Percentiles rank a stretch among this genome's conserved stretches.
These are phyloP conservation scores for Drosophila teissieri DNA, from an alignment of 1,140 invertebrate species.

Conservation along the genomic window DNA sequence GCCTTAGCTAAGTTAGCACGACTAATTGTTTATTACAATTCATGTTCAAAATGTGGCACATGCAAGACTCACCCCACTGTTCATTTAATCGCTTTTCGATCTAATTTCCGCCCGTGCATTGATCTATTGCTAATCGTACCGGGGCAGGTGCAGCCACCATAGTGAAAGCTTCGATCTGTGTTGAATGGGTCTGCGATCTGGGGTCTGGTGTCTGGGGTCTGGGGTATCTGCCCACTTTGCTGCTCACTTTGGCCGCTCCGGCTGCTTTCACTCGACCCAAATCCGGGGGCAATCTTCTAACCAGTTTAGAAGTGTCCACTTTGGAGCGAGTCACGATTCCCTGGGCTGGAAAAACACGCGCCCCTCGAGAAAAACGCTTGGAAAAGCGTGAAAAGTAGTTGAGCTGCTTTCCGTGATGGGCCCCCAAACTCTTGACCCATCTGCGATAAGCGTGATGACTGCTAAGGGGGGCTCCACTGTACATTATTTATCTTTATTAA, in stretches of 20 bases:
- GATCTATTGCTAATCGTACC: constrained; percentile 39
- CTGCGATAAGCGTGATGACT: constrained; percentile 27
- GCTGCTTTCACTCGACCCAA: constrained; percentile 66
- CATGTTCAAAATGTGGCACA: not conserved
- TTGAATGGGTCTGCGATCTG: constrained; percentile 30
- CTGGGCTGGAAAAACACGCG: constrained; percentile 47
- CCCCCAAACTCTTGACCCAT: constrained; percentile 18
- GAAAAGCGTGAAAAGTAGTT: constrained; percentile 38
- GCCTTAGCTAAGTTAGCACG: too few species aligned
- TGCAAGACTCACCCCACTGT: constrained; percentile 1
- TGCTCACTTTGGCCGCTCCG: constrained; percentile 17
- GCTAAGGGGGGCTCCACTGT: constrained; percentile 25
- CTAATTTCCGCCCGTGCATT: constrained; percentile 36
- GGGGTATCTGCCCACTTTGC: constrained; percentile 61
- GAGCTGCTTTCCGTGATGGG: constrained; percentile 26
- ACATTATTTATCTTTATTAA: constrained; percentile 29
- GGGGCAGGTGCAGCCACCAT: constrained; percentile 30
- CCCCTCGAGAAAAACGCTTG: constrained; percentile 37
- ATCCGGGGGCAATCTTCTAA: constrained; percentile 60
- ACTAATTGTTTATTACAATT: not conserved
- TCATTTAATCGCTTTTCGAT: constrained; percentile 31
- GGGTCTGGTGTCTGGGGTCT: constrained; percentile 16
- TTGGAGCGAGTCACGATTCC: constrained; percentile 49
- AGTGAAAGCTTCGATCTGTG: constrained; percentile 62
- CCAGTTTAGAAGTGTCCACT: constrained; percentile 70